Evolutionary conservation across 2,797 vertebrate genomes (phyloP).

Genomic region (Cyprinodon diabolis): DNA sequence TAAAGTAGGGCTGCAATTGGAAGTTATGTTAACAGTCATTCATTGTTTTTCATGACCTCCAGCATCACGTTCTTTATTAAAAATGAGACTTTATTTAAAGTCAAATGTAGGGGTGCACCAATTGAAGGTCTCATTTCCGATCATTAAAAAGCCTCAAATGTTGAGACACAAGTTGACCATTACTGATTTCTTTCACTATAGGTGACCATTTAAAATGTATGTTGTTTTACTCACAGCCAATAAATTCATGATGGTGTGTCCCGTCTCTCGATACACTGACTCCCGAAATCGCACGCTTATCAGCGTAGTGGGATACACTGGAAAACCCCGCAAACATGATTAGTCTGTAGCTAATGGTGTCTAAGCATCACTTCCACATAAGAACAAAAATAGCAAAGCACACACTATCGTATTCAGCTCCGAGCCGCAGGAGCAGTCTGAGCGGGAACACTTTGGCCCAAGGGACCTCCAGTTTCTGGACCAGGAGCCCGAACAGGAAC

Average conservation of each 20-base stretch:
- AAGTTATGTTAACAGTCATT: too few relatives aligned
- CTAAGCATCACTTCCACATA: not conserved
- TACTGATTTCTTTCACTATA: too few relatives aligned
- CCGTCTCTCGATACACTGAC: constrained; percentile 91
- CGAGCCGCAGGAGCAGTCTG: constrained; percentile 89
- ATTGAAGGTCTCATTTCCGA: too few relatives aligned
- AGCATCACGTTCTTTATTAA: too few relatives aligned
- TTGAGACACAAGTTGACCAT: too few relatives aligned
- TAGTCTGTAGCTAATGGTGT: not conserved
- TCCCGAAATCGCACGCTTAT: constrained; percentile 87
- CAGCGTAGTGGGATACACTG: constrained; percentile 88
- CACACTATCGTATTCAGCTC: constrained; percentile 87
- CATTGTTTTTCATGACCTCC: too few relatives aligned
- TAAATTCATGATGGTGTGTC: constrained; percentile 94
- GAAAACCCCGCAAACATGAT: not conserved
- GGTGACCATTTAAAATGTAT: not conserved
- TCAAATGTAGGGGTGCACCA: too few relatives aligned
- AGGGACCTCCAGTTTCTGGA: constrained; percentile 94
- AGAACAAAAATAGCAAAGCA: constrained; percentile 5
- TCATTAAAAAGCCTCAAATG: too few relatives aligned
- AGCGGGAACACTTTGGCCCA: constrained; percentile 98
- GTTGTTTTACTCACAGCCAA: constrained; percentile 87
- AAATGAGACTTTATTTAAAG: too few relatives aligned
- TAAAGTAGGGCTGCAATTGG: too few relatives aligned
- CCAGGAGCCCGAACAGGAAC: constrained; percentile 90